Evolutionary conservation across 2,888 invertebrate genomes (phyloP).

Genomic region (Dasysyrphus tricinctus): DNA sequence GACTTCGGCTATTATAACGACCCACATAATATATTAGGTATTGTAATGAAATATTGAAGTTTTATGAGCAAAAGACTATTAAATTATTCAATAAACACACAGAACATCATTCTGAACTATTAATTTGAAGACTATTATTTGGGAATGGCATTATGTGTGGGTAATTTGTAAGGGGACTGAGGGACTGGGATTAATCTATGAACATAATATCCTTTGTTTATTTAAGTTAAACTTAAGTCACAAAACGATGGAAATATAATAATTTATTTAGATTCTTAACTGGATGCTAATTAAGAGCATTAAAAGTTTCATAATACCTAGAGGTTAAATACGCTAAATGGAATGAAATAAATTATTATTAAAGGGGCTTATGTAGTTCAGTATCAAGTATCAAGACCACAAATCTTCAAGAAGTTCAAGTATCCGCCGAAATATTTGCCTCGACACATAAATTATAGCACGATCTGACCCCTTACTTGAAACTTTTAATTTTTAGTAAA

Average conservation of each 20-base stretch:
- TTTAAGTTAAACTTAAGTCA: neutral
- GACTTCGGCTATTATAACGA: neutral
- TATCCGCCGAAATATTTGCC: no score
- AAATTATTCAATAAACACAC: constrained; percentile 61
- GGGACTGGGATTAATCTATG: neutral
- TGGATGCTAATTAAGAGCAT: neutral
- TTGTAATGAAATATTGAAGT: constrained; percentile 56
- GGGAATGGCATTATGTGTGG: no score
- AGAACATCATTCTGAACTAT: constrained; percentile 37
- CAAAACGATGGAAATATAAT: neutral
- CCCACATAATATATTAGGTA: constrained; percentile 9
- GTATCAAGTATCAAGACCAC: no score
- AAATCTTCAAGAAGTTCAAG: no score
- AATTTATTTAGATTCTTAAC: neutral
- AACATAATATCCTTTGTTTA: neutral
- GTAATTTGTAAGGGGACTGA: neutral
- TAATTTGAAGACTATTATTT: constrained; percentile 17
- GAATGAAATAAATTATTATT: constrained; percentile 33
- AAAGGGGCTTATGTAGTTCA: neutral
- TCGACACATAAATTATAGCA: no score
- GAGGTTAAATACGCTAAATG: neutral
- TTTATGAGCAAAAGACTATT: constrained; percentile 52
- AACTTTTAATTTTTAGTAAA: no score
- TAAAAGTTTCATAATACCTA: neutral
- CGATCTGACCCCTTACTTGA: no score